phyloP scores from a whole-genome alignment of 2,113 vertebrate genomes.

The Chascanopsetta lugubris region DNA sequence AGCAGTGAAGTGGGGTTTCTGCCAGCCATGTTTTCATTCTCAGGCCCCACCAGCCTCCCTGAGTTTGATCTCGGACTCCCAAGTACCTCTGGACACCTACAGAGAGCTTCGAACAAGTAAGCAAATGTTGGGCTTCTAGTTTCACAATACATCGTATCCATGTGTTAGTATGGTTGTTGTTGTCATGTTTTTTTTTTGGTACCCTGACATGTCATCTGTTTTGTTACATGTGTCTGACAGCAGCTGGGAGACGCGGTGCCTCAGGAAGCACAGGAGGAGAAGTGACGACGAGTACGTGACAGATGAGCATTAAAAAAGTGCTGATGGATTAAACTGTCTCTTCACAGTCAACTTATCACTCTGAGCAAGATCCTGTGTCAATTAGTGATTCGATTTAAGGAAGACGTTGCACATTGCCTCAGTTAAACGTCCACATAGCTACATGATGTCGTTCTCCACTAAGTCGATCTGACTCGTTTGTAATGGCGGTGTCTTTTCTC shows the following conservation, averaged over 20 bases:
- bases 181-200: neutral
- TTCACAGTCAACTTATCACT: too few relatives aligned
- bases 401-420: neutral
- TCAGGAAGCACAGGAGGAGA: slow-evolving; percentile 80
- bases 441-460: too few relatives aligned
- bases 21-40: slow-evolving; percentile 72
- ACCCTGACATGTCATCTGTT: neutral
- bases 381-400: neutral
- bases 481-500: neutral
- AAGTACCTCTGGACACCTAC: slow-evolving; percentile 45
- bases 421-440: too few relatives aligned
- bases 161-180: neutral
- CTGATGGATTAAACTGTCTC: too few relatives aligned
- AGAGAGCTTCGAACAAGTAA: slow-evolving; percentile 67
- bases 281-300: slow-evolving; percentile 77
- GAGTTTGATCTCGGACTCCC: slow-evolving; percentile 65
- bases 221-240: slow-evolving; percentile 29
- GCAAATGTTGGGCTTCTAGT: neutral
- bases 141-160: too few relatives aligned
- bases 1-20: slow-evolving; percentile 65
- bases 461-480: neutral
- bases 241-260: slow-evolving; percentile 80
- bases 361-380: too few relatives aligned
- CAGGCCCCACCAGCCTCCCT: slow-evolving; percentile 63
- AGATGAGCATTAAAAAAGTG: too few relatives aligned